Percentiles rank a stretch among this genome's conserved stretches.
Evolutionary conservation across 2,888 invertebrate species (phyloP).

Genomic region (Nezara viridula): DNA sequence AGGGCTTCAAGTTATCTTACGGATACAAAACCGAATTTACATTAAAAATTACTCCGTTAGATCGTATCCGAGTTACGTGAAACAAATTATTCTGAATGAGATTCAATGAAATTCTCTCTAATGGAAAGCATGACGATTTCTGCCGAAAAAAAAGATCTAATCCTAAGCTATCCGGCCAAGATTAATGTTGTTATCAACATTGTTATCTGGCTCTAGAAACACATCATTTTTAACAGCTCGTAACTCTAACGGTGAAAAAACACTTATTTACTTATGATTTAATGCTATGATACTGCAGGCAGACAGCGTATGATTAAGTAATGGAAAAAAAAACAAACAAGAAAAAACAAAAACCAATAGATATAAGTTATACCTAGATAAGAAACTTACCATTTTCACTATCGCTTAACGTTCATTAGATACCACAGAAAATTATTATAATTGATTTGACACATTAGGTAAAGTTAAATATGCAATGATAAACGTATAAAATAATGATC

Average conservation of each 20-base stretch:
- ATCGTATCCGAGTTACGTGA: neutral
- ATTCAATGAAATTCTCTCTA: neutral
- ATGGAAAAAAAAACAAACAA: neutral
- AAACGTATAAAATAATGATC: too few species aligned
- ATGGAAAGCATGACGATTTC: neutral
- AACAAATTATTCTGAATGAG: neutral
- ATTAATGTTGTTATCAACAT: neutral
- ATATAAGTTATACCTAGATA: neutral
- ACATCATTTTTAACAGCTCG: neutral
- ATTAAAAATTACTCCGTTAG: too few species aligned
- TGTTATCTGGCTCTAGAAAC: neutral
- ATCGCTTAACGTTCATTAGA: neutral
- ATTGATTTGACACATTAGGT: neutral
- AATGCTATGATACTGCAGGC: neutral
- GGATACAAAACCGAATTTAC: too few species aligned
- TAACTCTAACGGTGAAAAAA: neutral
- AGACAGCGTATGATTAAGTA: neutral
- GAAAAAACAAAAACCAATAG: neutral
- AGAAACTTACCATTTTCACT: neutral
- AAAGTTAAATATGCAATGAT: too few species aligned
- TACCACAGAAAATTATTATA: neutral
- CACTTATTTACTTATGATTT: neutral
- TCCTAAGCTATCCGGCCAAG: neutral
- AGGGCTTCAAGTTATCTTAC: too few species aligned
- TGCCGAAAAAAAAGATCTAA: neutral